These are phyloP conservation scores for Potorous gilbertii DNA, from an alignment of 2,797 vertebrate species.

Conservation along the genomic window DNA sequence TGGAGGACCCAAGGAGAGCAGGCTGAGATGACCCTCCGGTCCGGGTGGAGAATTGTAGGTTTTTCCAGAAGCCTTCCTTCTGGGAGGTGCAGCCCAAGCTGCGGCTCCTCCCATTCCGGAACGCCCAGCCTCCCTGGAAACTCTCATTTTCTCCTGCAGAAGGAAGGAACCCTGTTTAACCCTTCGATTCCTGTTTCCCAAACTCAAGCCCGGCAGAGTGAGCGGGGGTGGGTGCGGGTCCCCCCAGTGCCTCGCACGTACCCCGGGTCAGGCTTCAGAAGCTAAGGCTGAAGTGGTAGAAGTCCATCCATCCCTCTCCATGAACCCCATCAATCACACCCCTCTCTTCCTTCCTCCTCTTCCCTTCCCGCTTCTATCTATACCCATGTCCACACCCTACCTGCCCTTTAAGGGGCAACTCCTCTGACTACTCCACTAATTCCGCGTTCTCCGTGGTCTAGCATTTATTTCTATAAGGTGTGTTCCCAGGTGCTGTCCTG, in stretches of 20 bases:
- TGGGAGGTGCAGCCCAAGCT: fast-evolving
- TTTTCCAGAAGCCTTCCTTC: neutral
- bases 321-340: neutral
- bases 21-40: constrained; percentile 32
- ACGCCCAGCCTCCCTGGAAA: neutral
- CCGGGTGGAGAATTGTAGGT: constrained; percentile 79
- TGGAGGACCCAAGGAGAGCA: neutral
- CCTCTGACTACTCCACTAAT: neutral
- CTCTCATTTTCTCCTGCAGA: neutral
- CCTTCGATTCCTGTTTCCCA: neutral
- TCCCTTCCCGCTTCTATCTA: neutral
- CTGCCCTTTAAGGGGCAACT: neutral
- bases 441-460: neutral
- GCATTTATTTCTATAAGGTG: neutral
- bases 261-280: neutral
- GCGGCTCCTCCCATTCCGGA: neutral
- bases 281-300: neutral
- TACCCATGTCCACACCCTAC: neutral
- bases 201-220: neutral
- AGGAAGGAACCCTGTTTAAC: neutral
- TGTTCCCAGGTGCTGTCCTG: neutral
- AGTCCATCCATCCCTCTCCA: neutral
- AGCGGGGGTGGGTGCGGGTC: neutral
- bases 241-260: fast-evolving
- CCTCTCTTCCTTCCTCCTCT: neutral